A percentile compares a stretch with the other conserved stretches of the same genome.
Evolutionary conservation across 2,888 invertebrate genomes (phyloP).

Genomic region (Fragum sueziense): DNA sequence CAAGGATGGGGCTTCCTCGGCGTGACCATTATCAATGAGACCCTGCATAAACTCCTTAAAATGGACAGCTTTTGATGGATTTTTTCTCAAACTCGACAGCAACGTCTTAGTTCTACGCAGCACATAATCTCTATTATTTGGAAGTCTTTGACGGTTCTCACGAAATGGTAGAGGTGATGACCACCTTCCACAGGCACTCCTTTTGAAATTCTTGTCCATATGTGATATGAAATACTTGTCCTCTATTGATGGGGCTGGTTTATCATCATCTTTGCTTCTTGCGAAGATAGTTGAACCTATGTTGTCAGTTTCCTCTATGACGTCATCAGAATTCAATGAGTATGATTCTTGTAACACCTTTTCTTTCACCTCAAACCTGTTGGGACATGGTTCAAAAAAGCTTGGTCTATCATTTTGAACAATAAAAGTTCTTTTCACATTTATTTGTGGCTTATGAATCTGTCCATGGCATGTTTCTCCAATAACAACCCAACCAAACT

Average conservation of each 20-base stretch:
- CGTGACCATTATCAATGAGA: slow-evolving; percentile 16
- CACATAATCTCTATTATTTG: slow-evolving; percentile 19
- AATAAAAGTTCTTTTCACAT: slow-evolving; percentile 16
- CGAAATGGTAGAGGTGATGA: neutral
- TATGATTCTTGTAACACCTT: neutral
- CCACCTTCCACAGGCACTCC: slow-evolving; percentile 9
- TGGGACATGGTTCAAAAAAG: slow-evolving; percentile 1
- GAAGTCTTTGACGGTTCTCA: neutral
- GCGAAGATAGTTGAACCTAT: slow-evolving; percentile 13
- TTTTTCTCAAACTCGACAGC: neutral
- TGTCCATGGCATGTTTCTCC: slow-evolving; percentile 33
- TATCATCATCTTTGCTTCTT: slow-evolving; percentile 24
- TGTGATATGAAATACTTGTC: slow-evolving; percentile 32
- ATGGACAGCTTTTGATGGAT: neutral
- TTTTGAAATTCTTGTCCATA: slow-evolving; percentile 35
- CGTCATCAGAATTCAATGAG: neutral
- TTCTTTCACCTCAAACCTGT: neutral
- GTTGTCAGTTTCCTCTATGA: neutral
- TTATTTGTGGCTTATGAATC: slow-evolving; percentile 1
- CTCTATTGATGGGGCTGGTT: slow-evolving; percentile 29
- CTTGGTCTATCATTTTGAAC: slow-evolving; percentile 7
- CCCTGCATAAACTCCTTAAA: slow-evolving; percentile 17
- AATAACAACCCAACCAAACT: slow-evolving; percentile 34
- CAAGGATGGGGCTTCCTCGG: slow-evolving; percentile 18
- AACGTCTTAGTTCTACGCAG: neutral